Conservation (phyloP, 2,113 vertebrate species). For the Eurypyga helias region DNA sequence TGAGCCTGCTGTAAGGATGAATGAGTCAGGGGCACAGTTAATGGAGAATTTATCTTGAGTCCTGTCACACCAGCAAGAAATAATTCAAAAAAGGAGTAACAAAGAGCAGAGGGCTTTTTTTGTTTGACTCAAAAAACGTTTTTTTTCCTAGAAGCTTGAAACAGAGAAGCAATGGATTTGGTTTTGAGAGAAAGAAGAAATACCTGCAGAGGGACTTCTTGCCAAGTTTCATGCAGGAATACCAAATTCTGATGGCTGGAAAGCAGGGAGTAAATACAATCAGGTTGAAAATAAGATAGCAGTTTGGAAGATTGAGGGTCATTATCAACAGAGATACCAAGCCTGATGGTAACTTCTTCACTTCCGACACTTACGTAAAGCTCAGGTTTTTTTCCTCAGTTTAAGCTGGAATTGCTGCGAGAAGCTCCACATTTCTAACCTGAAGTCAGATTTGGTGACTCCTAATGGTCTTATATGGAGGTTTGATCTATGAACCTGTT, state of each 20-base stretch:
- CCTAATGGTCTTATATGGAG: background rate
- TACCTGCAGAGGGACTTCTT: background rate
- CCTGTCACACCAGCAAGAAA: background rate
- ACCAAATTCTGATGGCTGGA: background rate
- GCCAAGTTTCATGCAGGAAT: background rate
- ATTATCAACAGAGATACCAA: background rate
- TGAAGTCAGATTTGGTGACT: background rate
- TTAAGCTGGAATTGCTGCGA: background rate
- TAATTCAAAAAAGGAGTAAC: background rate
- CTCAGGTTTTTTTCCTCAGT: background rate
- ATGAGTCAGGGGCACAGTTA: background rate
- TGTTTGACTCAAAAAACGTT: background rate
- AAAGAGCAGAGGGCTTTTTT: background rate
- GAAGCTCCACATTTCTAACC: background rate
- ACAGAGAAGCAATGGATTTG: background rate
- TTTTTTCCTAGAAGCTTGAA: background rate
- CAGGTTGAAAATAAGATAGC: background rate
- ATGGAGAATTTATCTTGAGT: background rate
- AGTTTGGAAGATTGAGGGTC: background rate
- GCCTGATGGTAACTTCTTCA: background rate
- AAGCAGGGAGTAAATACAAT: background rate
- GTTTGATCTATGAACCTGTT: background rate
- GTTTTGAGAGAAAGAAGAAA: background rate
- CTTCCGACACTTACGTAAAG: background rate
- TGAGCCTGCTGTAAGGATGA: background rate